Evolutionary conservation across 2,113 vertebrate genomes (phyloP), one percentile per base, ranked within the genome.

Genomic region (Neotragus moschatus): DNA sequence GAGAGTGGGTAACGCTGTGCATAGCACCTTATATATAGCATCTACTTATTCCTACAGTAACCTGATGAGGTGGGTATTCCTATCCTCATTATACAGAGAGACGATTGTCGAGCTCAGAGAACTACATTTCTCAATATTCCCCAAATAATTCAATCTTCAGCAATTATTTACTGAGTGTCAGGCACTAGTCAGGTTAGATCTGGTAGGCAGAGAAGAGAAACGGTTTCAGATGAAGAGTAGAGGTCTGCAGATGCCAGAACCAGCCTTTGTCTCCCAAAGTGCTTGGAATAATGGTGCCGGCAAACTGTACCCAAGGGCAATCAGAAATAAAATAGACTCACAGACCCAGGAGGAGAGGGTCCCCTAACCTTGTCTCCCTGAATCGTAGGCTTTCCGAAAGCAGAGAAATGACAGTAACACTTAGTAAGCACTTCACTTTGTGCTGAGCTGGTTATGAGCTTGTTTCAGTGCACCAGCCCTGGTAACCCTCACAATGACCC

Each of bases 1-100:
- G 3, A 96, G 53, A 51, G 23, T 19, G 55, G 49, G 17, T 14
- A 12, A 7, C 0, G 0, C 63, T 17, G 9, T 4, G 30, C 43
- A 36, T 3, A 23, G 36, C 3, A 3, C 33, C 25, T 19, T 8
- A 8, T 2, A 28, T 17, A 36, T 10, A 25, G 12, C 5, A 55
- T 26, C 33, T 36, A n/a, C 33, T 55, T 55, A 82, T 36, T 25
- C 80, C 80, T 36, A 15, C 51, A 36, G 33, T 55, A 15, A 23
- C 33, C 21, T n/a, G 6, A 51, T 36, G 51, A 82, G 51, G 51
- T 55, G 51, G 80, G 21, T 81, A 11, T 33, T 53, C 30, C 47
- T n/a, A 30, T n/a, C 47, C 49, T 86, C 43, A 5, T 51, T n/a
- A 84, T 14, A 10, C 11, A 45, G 26, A 79, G 21, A 79, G 84